Conservation (phyloP, 1,140 invertebrate genomes). For the Megathymus violae region DNA sequence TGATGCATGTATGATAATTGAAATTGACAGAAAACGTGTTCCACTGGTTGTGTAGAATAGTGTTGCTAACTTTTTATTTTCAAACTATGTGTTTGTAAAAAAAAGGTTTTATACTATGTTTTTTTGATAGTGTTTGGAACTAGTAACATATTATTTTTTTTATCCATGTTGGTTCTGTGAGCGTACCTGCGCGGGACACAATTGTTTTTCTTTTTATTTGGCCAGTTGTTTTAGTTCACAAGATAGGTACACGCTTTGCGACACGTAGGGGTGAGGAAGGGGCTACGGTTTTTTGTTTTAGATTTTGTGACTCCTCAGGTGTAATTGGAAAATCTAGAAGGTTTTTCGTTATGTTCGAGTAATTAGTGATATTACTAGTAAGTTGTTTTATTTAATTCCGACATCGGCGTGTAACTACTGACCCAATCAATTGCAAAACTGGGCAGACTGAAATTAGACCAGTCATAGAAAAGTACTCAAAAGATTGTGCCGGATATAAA, state of each 20-base stretch:
- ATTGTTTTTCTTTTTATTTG: not conserved
- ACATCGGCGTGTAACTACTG: not conserved
- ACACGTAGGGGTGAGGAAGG: not conserved
- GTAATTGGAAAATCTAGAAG: not conserved
- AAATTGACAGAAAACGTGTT: not conserved
- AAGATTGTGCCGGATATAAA: no score
- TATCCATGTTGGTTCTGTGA: conserved; percentile 15
- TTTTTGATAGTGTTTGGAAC: not conserved
- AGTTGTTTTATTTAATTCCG: no score
- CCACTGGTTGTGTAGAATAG: not conserved
- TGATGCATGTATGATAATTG: not conserved
- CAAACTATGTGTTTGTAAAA: not conserved
- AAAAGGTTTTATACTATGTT: not conserved
- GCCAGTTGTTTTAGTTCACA: not conserved
- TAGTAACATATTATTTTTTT: not conserved
- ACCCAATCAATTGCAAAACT: conserved; percentile 15
- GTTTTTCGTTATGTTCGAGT: not conserved
- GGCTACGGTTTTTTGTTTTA: not conserved
- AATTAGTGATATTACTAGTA: no score
- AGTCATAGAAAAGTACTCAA: no score
- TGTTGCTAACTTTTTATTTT: not conserved
- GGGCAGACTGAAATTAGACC: conserved; percentile 10
- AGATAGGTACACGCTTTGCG: conserved; percentile 5
- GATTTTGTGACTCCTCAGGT: not conserved
- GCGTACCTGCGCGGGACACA: conserved; percentile 26